Conservation (phyloP, 35 echinoderm and acorn worm genomes). For the Apostichopus californicus region DNA sequence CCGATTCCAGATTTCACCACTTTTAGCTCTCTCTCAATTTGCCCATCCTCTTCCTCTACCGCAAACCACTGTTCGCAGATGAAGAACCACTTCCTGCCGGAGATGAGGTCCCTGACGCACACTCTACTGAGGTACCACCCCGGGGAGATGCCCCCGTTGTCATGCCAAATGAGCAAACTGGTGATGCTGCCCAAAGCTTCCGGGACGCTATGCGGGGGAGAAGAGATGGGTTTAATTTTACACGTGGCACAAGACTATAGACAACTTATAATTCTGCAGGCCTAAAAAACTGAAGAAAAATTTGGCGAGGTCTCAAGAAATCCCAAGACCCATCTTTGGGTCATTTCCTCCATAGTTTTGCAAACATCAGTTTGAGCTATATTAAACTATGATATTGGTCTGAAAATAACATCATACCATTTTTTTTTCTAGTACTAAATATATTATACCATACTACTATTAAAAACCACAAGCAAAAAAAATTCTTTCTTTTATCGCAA, state of each 20-base stretch:
- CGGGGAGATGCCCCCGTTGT: slow-evolving; percentile 87
- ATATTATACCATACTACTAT: too few species aligned
- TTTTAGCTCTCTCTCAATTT: slow-evolving; percentile 82
- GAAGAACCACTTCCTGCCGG: slow-evolving; percentile 94
- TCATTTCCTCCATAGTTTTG: too few species aligned
- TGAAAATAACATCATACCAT: background rate
- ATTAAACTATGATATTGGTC: too few species aligned
- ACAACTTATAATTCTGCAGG: background rate
- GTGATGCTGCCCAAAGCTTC: slow-evolving; percentile 84
- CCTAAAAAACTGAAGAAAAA: background rate
- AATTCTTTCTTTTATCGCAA: too few species aligned
- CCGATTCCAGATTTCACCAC: slow-evolving; percentile 75
- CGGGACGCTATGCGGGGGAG: slow-evolving; percentile 66
- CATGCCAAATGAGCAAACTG: slow-evolving; percentile 87
- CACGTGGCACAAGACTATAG: background rate
- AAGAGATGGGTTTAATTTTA: background rate
- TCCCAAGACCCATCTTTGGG: too few species aligned
- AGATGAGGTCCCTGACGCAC: slow-evolving; percentile 80
- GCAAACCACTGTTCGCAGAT: slow-evolving; percentile 98
- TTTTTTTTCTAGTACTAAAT: background rate
- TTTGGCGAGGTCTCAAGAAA: background rate
- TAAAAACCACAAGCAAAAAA: too few species aligned
- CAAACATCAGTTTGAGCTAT: too few species aligned
- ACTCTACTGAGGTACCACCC: slow-evolving; percentile 94
- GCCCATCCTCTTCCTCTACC: slow-evolving; percentile 95